A percentile compares a stretch with the other conserved stretches of the same genome.
phyloP scores from a whole-genome alignment of 2,113 vertebrate genomes.

The Myanophis thanlyinensis region DNA sequence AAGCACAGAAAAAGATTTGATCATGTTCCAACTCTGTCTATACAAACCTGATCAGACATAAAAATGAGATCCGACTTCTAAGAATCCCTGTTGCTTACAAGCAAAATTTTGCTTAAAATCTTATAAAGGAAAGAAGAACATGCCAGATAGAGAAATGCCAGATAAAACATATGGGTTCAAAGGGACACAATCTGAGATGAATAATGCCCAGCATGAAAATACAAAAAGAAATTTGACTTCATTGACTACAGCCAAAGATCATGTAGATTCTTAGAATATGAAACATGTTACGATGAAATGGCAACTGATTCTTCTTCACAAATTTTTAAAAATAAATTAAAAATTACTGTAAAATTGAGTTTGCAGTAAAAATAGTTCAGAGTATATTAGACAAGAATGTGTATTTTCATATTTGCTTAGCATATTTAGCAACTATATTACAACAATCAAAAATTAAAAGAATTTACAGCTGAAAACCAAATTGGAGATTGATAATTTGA shows the following conservation, averaged over 20 bases:
- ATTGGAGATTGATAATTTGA: background rate
- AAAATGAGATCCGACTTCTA: background rate
- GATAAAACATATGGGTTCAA: background rate
- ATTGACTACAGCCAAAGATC: background rate
- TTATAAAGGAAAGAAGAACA: background rate
- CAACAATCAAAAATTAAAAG: background rate
- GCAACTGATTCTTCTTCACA: no score
- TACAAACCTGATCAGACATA: background rate
- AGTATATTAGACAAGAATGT: no score
- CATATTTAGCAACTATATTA: background rate
- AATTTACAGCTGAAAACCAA: background rate
- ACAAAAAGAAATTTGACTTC: background rate
- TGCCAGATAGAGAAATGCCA: background rate
- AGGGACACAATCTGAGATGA: background rate
- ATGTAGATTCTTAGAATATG: background rate
- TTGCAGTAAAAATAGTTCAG: no score
- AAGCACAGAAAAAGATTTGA: background rate
- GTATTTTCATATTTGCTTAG: no score
- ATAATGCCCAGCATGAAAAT: background rate
- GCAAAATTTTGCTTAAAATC: background rate
- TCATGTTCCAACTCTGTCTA: background rate
- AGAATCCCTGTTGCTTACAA: background rate
- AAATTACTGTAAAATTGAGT: no score
- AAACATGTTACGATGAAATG: background rate
- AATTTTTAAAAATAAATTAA: no score